Percentiles rank a stretch among this genome's conserved stretches.
Conservation (phyloP, 2,888 invertebrate genomes). For the Nineta flava region DNA sequence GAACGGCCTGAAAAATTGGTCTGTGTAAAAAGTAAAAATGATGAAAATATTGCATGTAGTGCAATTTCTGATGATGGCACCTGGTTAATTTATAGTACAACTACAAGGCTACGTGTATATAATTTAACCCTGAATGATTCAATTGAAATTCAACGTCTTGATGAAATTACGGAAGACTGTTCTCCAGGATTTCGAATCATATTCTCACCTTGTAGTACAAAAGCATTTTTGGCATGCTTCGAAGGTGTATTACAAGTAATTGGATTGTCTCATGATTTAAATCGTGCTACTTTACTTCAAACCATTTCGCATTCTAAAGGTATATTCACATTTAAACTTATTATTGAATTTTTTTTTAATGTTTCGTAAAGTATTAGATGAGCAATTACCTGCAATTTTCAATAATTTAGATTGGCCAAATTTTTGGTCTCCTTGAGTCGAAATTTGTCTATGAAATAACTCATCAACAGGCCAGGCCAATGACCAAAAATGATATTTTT, state of each 20-base stretch:
- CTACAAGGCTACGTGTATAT: slow-evolving; percentile 46
- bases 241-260: slow-evolving; percentile 28
- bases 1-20: slow-evolving; percentile 50
- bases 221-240: slow-evolving; percentile 27
- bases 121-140: slow-evolving; percentile 15
- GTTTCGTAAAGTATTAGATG: too few species aligned
- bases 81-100: slow-evolving; percentile 61
- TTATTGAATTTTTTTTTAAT: too few species aligned
- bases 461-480: too few species aligned
- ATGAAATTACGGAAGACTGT: slow-evolving; percentile 24
- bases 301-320: slow-evolving; percentile 24
- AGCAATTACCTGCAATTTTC: too few species aligned
- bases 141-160: slow-evolving; percentile 22
- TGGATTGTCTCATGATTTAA: slow-evolving; percentile 19
- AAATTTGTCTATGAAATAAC: too few species aligned
- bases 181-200: slow-evolving; percentile 23
- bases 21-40: slow-evolving; percentile 44
- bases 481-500: too few species aligned
- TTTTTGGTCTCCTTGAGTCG: too few species aligned
- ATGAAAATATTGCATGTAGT: slow-evolving; percentile 52
- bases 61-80: slow-evolving; percentile 53
- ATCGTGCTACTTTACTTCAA: slow-evolving; percentile 23
- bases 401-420: too few species aligned
- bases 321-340: too few species aligned
- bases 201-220: slow-evolving; percentile 27